Percentiles rank a stretch among this genome's conserved stretches.
Conservation (phyloP, 2,888 invertebrate species). For the Ypsolopha scabrella region DNA sequence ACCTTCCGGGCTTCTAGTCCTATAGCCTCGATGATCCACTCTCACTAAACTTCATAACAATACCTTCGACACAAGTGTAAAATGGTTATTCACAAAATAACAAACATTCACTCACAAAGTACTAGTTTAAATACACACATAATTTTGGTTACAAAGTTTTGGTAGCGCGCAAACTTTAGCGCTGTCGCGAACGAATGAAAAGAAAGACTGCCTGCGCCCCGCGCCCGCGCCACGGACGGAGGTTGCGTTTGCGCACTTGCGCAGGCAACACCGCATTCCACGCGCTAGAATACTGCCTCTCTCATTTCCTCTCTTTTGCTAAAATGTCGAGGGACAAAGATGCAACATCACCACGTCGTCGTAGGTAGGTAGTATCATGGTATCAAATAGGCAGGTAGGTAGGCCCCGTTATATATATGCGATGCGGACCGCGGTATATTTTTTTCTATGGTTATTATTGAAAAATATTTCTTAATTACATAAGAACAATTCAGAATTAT, state of each 20-base stretch:
- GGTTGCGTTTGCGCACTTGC: slow-evolving; percentile 38
- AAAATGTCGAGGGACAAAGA: slow-evolving; percentile 18
- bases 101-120: slow-evolving; percentile 43
- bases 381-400: slow-evolving; percentile 28
- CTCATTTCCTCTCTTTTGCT: slow-evolving; percentile 26
- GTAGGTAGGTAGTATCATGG: slow-evolving; percentile 14
- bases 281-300: slow-evolving; percentile 29
- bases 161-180: slow-evolving; percentile 23
- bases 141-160: slow-evolving; percentile 43
- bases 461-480: no score
- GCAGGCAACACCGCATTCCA: slow-evolving; percentile 59
- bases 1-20: background rate
- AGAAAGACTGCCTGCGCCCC: slow-evolving; percentile 33
- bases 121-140: slow-evolving; percentile 56
- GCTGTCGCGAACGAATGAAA: slow-evolving; percentile 45
- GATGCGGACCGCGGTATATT: background rate
- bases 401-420: slow-evolving; percentile 58
- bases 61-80: slow-evolving; percentile 43
- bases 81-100: slow-evolving; percentile 48
- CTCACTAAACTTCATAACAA: slow-evolving; percentile 62
- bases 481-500: background rate
- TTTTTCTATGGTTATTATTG: background rate
- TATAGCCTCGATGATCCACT: slow-evolving; percentile 46
- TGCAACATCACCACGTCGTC: slow-evolving; percentile 20
- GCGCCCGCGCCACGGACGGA: slow-evolving; percentile 26